Evolutionary conservation across 2,888 invertebrate species (phyloP).

Genomic region (Automeris io): DNA sequence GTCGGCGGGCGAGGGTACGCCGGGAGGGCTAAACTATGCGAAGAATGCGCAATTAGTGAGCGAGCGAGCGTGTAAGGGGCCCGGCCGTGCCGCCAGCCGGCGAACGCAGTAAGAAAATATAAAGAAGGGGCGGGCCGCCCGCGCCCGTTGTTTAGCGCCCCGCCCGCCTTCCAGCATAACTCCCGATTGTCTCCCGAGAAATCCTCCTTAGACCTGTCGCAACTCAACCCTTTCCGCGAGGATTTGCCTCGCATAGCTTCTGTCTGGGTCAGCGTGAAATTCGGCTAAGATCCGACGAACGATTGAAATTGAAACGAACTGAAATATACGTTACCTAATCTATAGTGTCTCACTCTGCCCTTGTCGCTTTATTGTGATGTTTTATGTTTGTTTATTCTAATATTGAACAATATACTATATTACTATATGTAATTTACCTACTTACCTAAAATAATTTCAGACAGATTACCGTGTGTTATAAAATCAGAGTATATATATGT

Average conservation of each 20-base stretch:
- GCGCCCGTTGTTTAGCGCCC: slow-evolving; percentile 76
- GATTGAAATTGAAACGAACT: slow-evolving; percentile 37
- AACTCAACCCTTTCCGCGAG: slow-evolving; percentile 69
- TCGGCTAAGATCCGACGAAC: slow-evolving; percentile 49
- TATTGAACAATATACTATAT: too few relatives aligned
- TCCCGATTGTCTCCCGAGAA: slow-evolving; percentile 76
- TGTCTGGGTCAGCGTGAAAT: slow-evolving; percentile 75
- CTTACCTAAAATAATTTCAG: too few relatives aligned
- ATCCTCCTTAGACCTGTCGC: slow-evolving; percentile 71
- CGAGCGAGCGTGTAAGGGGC: slow-evolving; percentile 82
- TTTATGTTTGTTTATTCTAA: too few relatives aligned
- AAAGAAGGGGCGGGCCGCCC: slow-evolving; percentile 80
- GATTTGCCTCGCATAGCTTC: slow-evolving; percentile 68
- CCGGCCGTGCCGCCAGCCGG: slow-evolving; percentile 76
- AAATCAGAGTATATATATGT: too few relatives aligned
- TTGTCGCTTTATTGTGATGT: too few relatives aligned
- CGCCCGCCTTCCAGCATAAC: slow-evolving; percentile 75
- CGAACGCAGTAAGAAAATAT: slow-evolving; percentile 82
- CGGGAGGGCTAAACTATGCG: slow-evolving; percentile 93
- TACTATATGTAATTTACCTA: too few relatives aligned
- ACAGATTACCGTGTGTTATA: too few relatives aligned
- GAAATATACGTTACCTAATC: slow-evolving; percentile 33
- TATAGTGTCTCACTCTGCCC: too few relatives aligned
- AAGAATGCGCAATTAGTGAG: slow-evolving; percentile 98
- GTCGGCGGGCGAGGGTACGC: slow-evolving; percentile 73